Conservation (phyloP, 1,140 invertebrate species). For the Drosophila cardini region DNA sequence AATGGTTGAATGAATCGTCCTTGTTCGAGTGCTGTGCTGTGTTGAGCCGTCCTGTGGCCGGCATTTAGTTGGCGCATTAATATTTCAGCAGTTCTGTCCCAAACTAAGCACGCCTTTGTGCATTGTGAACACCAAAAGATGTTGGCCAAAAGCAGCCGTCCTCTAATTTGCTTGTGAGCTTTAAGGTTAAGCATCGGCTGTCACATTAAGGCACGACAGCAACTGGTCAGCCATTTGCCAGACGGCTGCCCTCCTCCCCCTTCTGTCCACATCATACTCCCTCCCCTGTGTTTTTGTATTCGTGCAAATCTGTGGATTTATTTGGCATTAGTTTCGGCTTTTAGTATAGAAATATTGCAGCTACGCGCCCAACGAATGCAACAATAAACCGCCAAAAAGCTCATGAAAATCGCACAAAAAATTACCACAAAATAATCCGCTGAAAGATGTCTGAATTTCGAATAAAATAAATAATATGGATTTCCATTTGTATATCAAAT, state of each 20-base stretch:
- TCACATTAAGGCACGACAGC: slow-evolving; percentile 38
- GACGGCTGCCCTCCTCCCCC: background rate
- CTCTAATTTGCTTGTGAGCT: slow-evolving; percentile 64
- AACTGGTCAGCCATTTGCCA: slow-evolving; percentile 17
- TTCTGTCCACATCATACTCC: slow-evolving; percentile 17
- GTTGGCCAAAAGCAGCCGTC: slow-evolving; percentile 14
- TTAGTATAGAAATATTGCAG: slow-evolving; percentile 15
- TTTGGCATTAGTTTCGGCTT: slow-evolving; percentile 62
- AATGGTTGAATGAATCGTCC: slow-evolving; percentile 6
- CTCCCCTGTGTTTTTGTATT: slow-evolving; percentile 68
- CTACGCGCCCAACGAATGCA: background rate
- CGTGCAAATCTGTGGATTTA: slow-evolving; percentile 73
- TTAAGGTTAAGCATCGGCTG: slow-evolving; percentile 54
- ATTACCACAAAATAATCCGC: too few species aligned
- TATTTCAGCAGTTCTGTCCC: slow-evolving; percentile 63
- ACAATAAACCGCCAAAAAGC: background rate
- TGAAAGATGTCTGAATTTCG: too few species aligned
- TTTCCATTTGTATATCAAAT: too few species aligned
- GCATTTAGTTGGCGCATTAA: slow-evolving; percentile 55
- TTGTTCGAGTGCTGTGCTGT: background rate
- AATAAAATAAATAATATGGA: too few species aligned
- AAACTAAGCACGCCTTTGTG: slow-evolving; percentile 55
- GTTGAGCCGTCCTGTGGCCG: background rate
- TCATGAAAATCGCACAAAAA: too few species aligned
- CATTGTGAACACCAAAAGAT: slow-evolving; percentile 48